These are phyloP conservation scores for Psococerastis gibbosa DNA, from an alignment of 2,888 invertebrate genomes.

Conservation along the genomic window DNA sequence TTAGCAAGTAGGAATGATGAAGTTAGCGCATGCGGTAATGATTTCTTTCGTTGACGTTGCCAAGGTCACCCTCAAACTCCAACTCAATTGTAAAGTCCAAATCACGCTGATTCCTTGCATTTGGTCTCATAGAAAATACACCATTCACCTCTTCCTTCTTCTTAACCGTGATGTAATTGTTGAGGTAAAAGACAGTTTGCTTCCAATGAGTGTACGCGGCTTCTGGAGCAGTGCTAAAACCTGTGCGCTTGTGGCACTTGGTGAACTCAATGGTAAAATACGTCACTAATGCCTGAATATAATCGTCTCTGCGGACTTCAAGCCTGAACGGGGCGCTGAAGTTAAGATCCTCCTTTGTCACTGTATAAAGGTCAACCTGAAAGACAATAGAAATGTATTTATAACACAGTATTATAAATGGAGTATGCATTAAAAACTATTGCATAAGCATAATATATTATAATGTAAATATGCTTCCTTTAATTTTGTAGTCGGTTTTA, in stretches of 20 bases:
- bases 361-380: constrained; percentile 84
- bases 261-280: constrained; percentile 99
- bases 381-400: background rate
- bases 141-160: constrained; percentile 88
- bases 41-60: constrained; percentile 68
- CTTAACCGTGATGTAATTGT: constrained; percentile 82
- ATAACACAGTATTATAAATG: background rate
- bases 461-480: no score
- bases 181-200: constrained; percentile 94
- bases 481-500: no score
- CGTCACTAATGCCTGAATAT: constrained; percentile 93
- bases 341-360: constrained; percentile 84
- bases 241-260: constrained; percentile 95
- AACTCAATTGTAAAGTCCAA: constrained; percentile 88
- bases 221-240: constrained; percentile 96
- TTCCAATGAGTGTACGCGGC: constrained; percentile 99
- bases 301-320: constrained; percentile 69
- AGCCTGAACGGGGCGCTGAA: constrained; percentile 77
- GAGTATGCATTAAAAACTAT: no score
- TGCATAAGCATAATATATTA: no score
- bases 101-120: constrained; percentile 90
- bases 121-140: constrained; percentile 84
- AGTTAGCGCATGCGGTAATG: constrained; percentile 81
- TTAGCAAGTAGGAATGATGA: no score
- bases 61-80: constrained; percentile 78